Percentiles rank a stretch among this genome's conserved stretches.
These are phyloP conservation scores for Alces alces DNA, from an alignment of 2,113 vertebrate genomes.

Conservation along the genomic window DNA sequence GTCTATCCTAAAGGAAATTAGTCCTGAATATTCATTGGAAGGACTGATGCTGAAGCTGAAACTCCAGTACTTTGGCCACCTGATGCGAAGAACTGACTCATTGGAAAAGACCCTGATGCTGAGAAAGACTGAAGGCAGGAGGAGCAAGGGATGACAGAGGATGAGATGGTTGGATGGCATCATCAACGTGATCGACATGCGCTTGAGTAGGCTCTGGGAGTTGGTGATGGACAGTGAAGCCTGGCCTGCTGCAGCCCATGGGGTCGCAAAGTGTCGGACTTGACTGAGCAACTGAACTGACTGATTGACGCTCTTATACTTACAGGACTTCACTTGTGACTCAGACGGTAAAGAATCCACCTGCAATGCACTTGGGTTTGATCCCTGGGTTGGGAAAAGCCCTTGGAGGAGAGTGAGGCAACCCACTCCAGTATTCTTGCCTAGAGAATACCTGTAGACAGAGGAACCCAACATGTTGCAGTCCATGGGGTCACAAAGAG, in stretches of 20 bases:
- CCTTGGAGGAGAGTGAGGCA: not conserved
- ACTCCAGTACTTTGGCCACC: not conserved
- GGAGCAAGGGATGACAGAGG: not conserved
- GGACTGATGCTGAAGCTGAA: not conserved
- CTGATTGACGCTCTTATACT: not conserved
- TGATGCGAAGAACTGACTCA: not conserved
- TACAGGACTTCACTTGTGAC: not conserved
- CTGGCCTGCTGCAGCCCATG: not conserved
- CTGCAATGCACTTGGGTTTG: not conserved
- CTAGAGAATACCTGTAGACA: not conserved
- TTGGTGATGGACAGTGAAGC: not conserved
- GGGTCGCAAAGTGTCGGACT: fast-evolving
- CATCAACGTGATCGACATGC: no score
- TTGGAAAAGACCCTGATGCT: not conserved
- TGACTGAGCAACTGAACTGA: not conserved
- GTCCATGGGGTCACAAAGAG: not conserved
- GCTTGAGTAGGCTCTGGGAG: no score
- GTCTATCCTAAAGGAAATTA: not conserved
- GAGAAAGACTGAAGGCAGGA: not conserved
- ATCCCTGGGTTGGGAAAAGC: not conserved
- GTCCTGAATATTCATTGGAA: not conserved
- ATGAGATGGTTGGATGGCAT: no score
- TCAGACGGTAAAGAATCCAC: not conserved
- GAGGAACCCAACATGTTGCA: not conserved
- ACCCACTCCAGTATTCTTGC: not conserved